These are phyloP conservation scores for Protonemura montana DNA, from an alignment of 2,888 invertebrate genomes.

Conservation along the genomic window DNA sequence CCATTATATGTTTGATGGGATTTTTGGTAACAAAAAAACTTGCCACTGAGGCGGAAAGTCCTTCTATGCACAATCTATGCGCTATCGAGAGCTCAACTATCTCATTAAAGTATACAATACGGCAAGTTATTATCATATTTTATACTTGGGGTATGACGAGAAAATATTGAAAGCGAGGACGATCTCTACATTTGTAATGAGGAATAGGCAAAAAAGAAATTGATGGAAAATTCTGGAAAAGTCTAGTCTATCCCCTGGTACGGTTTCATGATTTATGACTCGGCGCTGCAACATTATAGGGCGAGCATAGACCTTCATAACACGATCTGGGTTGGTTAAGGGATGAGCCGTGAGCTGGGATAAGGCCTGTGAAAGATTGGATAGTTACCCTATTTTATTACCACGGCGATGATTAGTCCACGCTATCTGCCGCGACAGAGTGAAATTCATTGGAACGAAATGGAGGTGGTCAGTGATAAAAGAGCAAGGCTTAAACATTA, in stretches of 20 bases:
- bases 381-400: conserved; percentile 37
- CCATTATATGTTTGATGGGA: too few species aligned
- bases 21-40: too few species aligned
- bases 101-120: neutral
- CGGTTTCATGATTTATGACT: conserved; percentile 3
- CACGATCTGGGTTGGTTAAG: conserved; percentile 24
- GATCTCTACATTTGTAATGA: neutral
- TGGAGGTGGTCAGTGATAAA: neutral
- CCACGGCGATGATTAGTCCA: neutral
- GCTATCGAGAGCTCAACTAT: neutral
- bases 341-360: conserved; percentile 7
- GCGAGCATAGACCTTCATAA: conserved; percentile 19
- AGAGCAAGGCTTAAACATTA: too few species aligned
- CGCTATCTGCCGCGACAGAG: conserved; percentile 14
- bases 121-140: neutral
- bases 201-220: neutral
- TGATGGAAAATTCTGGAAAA: neutral
- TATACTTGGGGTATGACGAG: neutral
- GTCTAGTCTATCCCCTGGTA: conserved; percentile 1
- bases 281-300: neutral
- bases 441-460: conserved; percentile 23
- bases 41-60: neutral
- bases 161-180: neutral
- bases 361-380: neutral
- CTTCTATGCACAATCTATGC: neutral